Conservation (phyloP, 2,888 invertebrate species). For the Cephus pulcher region DNA sequence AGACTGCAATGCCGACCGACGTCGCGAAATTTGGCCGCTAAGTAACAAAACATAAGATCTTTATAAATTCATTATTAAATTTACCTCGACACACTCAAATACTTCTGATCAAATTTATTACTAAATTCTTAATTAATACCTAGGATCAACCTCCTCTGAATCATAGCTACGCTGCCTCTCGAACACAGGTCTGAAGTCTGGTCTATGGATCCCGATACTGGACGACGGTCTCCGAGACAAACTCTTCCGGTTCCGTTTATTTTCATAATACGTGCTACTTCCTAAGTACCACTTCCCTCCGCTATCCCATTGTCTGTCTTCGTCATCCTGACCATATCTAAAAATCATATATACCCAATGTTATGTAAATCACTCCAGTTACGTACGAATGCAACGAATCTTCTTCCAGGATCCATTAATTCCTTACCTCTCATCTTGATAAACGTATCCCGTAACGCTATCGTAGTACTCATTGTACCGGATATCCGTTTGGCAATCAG, state of each 20-base stretch:
- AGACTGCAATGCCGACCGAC: slow-evolving; percentile 51
- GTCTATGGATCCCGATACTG: slow-evolving; percentile 58
- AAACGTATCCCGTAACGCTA: slow-evolving; percentile 72
- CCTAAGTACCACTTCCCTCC: slow-evolving; percentile 70
- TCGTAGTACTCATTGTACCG: slow-evolving; percentile 78
- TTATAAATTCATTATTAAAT: neutral
- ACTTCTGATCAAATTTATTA: neutral
- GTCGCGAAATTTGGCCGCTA: slow-evolving; percentile 41
- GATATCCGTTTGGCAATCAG: slow-evolving; percentile 59
- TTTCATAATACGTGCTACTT: slow-evolving; percentile 56
- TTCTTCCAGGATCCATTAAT: neutral
- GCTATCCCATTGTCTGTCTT: slow-evolving; percentile 80
- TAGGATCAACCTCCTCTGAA: slow-evolving; percentile 59
- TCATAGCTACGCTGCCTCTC: slow-evolving; percentile 61
- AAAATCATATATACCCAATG: slow-evolving; percentile 8
- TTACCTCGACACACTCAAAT: neutral
- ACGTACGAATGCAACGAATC: neutral
- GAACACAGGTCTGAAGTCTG: slow-evolving; percentile 56
- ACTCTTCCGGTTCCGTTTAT: slow-evolving; percentile 59
- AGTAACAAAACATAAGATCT: neutral
- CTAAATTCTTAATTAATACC: slow-evolving; percentile 35
- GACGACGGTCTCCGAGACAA: slow-evolving; percentile 62
- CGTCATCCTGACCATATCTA: slow-evolving; percentile 74
- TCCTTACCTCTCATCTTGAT: slow-evolving; percentile 69
- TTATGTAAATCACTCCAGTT: neutral